A percentile compares a stretch with the other conserved stretches of the same genome.
These are phyloP conservation scores for Styela plicata DNA, from an alignment of 23 tunicate genomes.

Conservation along the genomic window DNA sequence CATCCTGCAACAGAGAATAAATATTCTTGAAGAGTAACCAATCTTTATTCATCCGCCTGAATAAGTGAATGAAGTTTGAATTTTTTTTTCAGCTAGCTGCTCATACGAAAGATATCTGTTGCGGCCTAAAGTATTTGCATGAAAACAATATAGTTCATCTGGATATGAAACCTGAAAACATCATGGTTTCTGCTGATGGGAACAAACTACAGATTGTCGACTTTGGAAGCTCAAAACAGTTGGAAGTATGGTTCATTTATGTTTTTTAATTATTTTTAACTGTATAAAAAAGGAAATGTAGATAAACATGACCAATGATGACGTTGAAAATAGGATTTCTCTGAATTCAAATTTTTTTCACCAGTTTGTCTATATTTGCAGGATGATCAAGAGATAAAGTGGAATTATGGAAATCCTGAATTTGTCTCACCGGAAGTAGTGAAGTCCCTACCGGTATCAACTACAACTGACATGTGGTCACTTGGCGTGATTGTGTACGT, in stretches of 20 bases:
- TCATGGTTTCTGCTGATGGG: constrained; percentile 22
- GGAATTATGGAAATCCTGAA: constrained; percentile 65
- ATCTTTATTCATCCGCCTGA: too few relatives aligned
- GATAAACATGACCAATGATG: too few relatives aligned
- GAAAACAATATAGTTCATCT: constrained; percentile 45
- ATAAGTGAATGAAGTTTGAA: too few relatives aligned
- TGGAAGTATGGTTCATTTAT: too few relatives aligned
- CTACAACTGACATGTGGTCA: constrained; percentile 80
- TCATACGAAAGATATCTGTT: constrained; percentile 32
- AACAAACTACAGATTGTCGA: constrained; percentile 41
- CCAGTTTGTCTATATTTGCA: not conserved
- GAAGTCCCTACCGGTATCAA: constrained; percentile 28
- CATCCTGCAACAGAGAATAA: too few relatives aligned
- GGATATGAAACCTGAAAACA: constrained; percentile 64
- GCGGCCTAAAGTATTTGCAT: constrained; percentile 50
- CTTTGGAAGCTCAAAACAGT: constrained; percentile 39
- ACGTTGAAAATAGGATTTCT: too few relatives aligned
- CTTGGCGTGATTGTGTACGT: constrained; percentile 62
- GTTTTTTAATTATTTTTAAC: too few relatives aligned
- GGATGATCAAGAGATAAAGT: constrained; percentile 6
- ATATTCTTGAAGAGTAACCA: too few relatives aligned
- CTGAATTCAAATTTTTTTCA: constrained; percentile 1
- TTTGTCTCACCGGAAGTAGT: constrained; percentile 76
- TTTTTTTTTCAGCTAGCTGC: constrained; percentile 34
- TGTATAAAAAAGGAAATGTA: too few relatives aligned